A percentile compares a stretch with the other conserved stretches of the same genome.
Conservation (phyloP, 1,140 invertebrate species). For the Drosophila lini region DNA sequence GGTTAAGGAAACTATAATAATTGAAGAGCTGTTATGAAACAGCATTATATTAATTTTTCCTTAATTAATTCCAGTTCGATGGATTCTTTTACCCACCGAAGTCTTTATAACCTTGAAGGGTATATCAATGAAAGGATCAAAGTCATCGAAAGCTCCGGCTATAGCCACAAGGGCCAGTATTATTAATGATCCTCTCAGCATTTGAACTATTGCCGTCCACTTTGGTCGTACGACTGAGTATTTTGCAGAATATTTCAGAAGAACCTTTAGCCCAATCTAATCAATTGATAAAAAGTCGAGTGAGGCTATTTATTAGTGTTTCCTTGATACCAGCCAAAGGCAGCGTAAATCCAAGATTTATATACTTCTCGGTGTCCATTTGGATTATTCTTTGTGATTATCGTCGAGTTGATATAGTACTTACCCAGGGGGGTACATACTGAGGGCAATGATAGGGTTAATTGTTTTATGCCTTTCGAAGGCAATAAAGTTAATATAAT, state of each 20-base stretch:
- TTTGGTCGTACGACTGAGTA: constrained; percentile 30
- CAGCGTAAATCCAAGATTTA: constrained; percentile 59
- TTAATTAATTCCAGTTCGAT: background rate
- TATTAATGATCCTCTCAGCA: constrained; percentile 30
- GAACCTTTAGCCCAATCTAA: constrained; percentile 49
- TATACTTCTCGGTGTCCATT: constrained; percentile 19
- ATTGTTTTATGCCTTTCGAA: constrained; percentile 25
- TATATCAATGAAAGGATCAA: constrained; percentile 67
- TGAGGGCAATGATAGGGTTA: constrained; percentile 9
- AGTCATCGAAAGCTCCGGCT: constrained; percentile 9
- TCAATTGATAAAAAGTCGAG: constrained; percentile 43
- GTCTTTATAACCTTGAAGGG: constrained; percentile 66
- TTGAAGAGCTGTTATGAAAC: background rate
- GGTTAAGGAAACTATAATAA: background rate
- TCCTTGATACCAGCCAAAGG: constrained; percentile 11
- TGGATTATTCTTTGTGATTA: constrained; percentile 22
- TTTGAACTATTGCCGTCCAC: constrained; percentile 23
- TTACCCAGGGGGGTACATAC: constrained; percentile 2
- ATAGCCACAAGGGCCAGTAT: constrained; percentile 41
- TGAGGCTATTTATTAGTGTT: constrained; percentile 30
- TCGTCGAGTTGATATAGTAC: constrained; percentile 4
- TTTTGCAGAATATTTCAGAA: constrained; percentile 4
- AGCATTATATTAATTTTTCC: background rate
- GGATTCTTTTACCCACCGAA: constrained; percentile 41
- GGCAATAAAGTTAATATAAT: constrained; percentile 15